These are phyloP conservation scores for Ophthalmolycus amberensis DNA, from an alignment of 2,113 vertebrate species.

Conservation along the genomic window DNA sequence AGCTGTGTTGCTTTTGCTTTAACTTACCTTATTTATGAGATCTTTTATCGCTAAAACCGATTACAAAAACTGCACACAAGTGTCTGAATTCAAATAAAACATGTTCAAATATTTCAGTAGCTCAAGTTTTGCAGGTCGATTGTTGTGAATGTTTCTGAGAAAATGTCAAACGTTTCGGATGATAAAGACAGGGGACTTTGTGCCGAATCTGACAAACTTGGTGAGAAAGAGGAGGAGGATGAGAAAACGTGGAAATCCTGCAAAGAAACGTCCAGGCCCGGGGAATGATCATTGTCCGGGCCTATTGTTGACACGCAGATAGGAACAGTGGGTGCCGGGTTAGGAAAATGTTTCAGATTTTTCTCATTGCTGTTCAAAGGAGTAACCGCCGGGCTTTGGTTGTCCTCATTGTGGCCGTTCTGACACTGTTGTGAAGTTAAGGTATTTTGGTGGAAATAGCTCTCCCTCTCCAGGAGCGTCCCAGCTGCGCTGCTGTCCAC, in stretches of 20 bases:
- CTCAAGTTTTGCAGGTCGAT: constrained; percentile 96
- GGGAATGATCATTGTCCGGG: constrained; percentile 93
- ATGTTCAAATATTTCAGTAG: constrained; percentile 82
- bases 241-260: constrained; percentile 93
- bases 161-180: constrained; percentile 94
- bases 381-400: constrained; percentile 87
- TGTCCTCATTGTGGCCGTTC: constrained; percentile 90
- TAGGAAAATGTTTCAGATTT: constrained; percentile 97
- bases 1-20: constrained; percentile 57
- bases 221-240: constrained; percentile 93
- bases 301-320: constrained; percentile 93
- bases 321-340: constrained; percentile 92
- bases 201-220: constrained; percentile 90
- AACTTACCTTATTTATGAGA: constrained; percentile 85
- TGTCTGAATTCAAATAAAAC: constrained; percentile 14
- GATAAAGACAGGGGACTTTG: constrained; percentile 92
- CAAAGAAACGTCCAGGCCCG: constrained; percentile 91
- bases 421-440: constrained; percentile 89
- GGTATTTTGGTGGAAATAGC: constrained; percentile 91
- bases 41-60: constrained; percentile 76
- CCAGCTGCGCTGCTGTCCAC: constrained; percentile 84
- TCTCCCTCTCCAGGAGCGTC: constrained; percentile 91
- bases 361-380: constrained; percentile 95
- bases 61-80: constrained; percentile 49
- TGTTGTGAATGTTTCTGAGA: constrained; percentile 95